Percentiles rank a stretch among this genome's conserved stretches.
Evolutionary conservation across 1,140 invertebrate species (phyloP).

Genomic region (Drosophila kohkoa): DNA sequence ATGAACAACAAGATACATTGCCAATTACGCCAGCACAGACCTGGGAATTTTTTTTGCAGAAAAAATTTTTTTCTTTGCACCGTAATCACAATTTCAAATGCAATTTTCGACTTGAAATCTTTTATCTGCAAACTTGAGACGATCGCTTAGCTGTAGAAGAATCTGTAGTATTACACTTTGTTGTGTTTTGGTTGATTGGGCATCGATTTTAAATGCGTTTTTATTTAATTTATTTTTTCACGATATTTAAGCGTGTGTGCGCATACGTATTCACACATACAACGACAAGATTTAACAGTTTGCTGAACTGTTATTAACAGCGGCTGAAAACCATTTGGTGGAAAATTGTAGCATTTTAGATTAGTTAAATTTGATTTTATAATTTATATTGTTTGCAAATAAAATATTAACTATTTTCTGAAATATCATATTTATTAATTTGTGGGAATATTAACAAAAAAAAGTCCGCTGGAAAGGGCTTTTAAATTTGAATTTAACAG

Average conservation of each 20-base stretch:
- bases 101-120: constrained; percentile 63
- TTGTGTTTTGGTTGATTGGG: constrained; percentile 61
- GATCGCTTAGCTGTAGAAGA: constrained; percentile 54
- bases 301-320: constrained; percentile 50
- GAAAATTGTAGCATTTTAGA: background rate
- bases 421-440: background rate
- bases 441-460: background rate
- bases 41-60: constrained; percentile 77
- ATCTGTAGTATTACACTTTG: constrained; percentile 62
- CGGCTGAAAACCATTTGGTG: background rate
- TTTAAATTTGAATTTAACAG: constrained; percentile 29
- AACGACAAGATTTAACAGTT: constrained; percentile 35
- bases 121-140: constrained; percentile 47
- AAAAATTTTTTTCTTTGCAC: constrained; percentile 70
- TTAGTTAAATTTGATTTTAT: background rate
- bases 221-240: constrained; percentile 69
- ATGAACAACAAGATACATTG: constrained; percentile 45
- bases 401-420: background rate
- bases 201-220: constrained; percentile 71
- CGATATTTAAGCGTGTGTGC: constrained; percentile 52
- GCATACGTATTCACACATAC: constrained; percentile 51
- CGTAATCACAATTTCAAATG: constrained; percentile 72
- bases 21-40: constrained; percentile 71
- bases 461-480: background rate
- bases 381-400: background rate